A percentile compares a stretch with the other conserved stretches of the same genome.
Conservation (phyloP, 2,113 vertebrate species). For the Tachysurus vachellii region DNA sequence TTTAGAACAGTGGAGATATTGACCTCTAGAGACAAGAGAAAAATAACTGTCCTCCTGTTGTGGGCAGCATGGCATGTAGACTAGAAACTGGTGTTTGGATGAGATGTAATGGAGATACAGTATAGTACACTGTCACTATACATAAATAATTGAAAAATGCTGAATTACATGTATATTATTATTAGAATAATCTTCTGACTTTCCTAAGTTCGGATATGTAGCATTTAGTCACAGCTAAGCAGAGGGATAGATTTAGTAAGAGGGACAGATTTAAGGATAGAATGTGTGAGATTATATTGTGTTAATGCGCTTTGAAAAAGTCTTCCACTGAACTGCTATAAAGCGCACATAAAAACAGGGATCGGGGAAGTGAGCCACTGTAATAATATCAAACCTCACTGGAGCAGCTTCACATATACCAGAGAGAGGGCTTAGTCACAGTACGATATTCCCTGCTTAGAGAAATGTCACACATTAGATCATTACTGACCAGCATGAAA, state of each 20-base stretch:
- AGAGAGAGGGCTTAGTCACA: slow-evolving; percentile 26
- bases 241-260: neutral
- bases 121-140: neutral
- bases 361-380: slow-evolving; percentile 25
- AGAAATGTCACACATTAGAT: slow-evolving; percentile 39
- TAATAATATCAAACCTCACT: slow-evolving; percentile 27
- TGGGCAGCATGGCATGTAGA: neutral
- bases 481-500: slow-evolving; percentile 31
- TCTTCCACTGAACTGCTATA: slow-evolving; percentile 15
- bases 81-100: neutral
- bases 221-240: neutral
- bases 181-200: neutral
- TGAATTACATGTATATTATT: neutral
- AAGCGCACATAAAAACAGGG: slow-evolving; percentile 26
- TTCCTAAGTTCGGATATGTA: slow-evolving; percentile 1
- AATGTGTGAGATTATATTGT: slow-evolving; percentile 36
- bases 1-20: neutral
- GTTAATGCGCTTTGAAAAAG: slow-evolving; percentile 27
- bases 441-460: slow-evolving; percentile 20
- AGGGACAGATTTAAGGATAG: neutral
- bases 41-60: neutral
- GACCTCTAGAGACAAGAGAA: neutral
- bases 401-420: slow-evolving; percentile 24
- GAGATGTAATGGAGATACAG: neutral
- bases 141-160: neutral